These are phyloP conservation scores for Zaprionus nigranus DNA, from an alignment of 1,140 invertebrate genomes.

Conservation along the genomic window DNA sequence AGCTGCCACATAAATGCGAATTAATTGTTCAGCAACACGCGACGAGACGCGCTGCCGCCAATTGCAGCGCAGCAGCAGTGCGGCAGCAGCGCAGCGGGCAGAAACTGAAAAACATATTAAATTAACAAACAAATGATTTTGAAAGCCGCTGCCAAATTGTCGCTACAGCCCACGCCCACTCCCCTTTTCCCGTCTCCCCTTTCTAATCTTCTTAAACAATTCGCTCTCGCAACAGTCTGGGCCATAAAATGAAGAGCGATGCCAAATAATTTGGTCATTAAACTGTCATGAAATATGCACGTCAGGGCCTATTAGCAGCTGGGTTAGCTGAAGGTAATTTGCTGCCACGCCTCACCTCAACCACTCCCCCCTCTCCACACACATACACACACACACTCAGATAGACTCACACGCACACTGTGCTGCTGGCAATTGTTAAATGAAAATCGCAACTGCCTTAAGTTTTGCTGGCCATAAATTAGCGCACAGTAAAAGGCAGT, in stretches of 20 bases:
- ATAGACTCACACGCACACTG: neutral
- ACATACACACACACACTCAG: conserved; percentile 10
- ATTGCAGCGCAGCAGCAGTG: conserved; percentile 19
- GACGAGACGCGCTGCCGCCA: conserved; percentile 15
- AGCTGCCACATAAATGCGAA: conserved; percentile 33
- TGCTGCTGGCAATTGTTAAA: conserved; percentile 32
- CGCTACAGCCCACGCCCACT: neutral
- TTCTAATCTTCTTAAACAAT: neutral
- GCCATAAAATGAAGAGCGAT: conserved; percentile 62
- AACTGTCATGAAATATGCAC: conserved; percentile 68
- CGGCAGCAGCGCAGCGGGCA: conserved; percentile 9
- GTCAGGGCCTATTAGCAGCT: conserved; percentile 31
- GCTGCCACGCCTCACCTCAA: neutral
- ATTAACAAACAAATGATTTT: conserved; percentile 74
- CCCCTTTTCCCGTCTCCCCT: neutral
- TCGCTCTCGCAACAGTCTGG: conserved; percentile 6
- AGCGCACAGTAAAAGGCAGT: conserved; percentile 54
- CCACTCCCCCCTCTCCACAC: neutral
- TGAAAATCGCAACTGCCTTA: conserved; percentile 39
- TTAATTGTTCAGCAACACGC: conserved; percentile 65
- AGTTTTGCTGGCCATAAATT: conserved; percentile 65
- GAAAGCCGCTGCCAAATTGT: conserved; percentile 29
- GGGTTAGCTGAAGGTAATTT: conserved; percentile 33
- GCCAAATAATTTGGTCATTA: conserved; percentile 71
- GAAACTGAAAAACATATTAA: conserved; percentile 60